Percentiles rank a stretch among this genome's conserved stretches.
phyloP scores from a whole-genome alignment of 1,140 invertebrate genomes.

The Drosophila mauritiana region DNA sequence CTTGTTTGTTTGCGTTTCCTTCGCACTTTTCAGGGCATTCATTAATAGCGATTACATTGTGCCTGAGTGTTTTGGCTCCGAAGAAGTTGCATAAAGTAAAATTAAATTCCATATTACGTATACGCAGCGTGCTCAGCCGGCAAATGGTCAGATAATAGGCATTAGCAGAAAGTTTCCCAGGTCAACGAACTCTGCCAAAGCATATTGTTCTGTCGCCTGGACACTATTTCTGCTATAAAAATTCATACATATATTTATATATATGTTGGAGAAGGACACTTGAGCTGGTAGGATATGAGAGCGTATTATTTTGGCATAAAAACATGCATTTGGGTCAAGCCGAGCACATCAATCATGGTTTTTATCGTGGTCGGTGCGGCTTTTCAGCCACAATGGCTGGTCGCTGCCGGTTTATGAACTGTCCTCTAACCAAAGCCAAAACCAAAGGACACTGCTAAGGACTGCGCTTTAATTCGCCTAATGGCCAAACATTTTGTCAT shows the following conservation, averaged over 20 bases:
- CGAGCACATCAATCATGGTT: slow-evolving; percentile 76
- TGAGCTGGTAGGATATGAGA: slow-evolving; percentile 30
- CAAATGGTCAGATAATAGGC: slow-evolving; percentile 71
- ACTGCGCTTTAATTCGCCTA: slow-evolving; percentile 76
- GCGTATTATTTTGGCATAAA: slow-evolving; percentile 70
- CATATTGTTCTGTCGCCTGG: slow-evolving; percentile 12
- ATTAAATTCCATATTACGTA: slow-evolving; percentile 73
- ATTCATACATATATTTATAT: background rate
- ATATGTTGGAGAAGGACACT: slow-evolving; percentile 20
- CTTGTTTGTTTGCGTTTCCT: slow-evolving; percentile 44
- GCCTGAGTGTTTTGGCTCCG: slow-evolving; percentile 49
- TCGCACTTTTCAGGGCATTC: slow-evolving; percentile 59
- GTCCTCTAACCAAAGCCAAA: slow-evolving; percentile 38
- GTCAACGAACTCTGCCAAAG: slow-evolving; percentile 23
- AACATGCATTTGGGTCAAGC: slow-evolving; percentile 80
- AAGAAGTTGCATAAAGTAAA: slow-evolving; percentile 62
- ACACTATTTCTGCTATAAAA: slow-evolving; percentile 2
- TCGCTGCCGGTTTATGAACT: slow-evolving; percentile 63
- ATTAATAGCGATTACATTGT: slow-evolving; percentile 73
- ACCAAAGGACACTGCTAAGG: slow-evolving; percentile 21
- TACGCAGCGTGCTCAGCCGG: slow-evolving; percentile 60
- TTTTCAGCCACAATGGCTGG: slow-evolving; percentile 26
- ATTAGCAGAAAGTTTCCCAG: slow-evolving; percentile 42
- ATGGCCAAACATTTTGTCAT: slow-evolving; percentile 78
- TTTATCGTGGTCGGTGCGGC: slow-evolving; percentile 56